phyloP scores from a whole-genome alignment of 2,797 vertebrate genomes.

The Fratercula arctica region DNA sequence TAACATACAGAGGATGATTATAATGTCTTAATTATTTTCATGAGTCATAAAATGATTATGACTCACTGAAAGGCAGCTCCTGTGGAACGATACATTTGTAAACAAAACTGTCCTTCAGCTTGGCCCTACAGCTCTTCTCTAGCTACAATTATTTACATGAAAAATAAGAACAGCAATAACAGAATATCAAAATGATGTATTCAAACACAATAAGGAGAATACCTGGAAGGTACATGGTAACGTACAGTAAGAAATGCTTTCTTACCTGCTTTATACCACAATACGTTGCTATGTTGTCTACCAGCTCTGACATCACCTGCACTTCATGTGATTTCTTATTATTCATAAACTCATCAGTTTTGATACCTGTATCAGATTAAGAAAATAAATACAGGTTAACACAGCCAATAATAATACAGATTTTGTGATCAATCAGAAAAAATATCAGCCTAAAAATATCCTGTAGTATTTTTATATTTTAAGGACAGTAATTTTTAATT shows the following conservation, averaged over 20 bases:
- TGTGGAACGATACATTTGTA: neutral
- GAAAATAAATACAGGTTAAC: constrained; percentile 33
- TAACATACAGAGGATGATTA: neutral
- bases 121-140: neutral
- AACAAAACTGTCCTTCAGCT: neutral
- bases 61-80: neutral
- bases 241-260: neutral
- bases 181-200: neutral
- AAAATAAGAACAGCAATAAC: neutral
- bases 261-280: constrained; percentile 88
- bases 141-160: neutral
- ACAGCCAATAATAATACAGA: neutral
- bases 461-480: neutral
- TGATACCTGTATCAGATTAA: constrained; percentile 72
- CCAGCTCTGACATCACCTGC: constrained; percentile 89
- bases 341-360: constrained; percentile 92
- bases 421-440: neutral
- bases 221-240: neutral
- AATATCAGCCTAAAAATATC: neutral
- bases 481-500: neutral
- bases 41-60: neutral
- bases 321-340: constrained; percentile 98
- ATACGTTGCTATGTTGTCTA: constrained; percentile 79
- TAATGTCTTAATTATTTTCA: neutral
- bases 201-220: neutral